Conservation (phyloP, 2,113 vertebrate species). For the Phrynosoma blainvillii region DNA sequence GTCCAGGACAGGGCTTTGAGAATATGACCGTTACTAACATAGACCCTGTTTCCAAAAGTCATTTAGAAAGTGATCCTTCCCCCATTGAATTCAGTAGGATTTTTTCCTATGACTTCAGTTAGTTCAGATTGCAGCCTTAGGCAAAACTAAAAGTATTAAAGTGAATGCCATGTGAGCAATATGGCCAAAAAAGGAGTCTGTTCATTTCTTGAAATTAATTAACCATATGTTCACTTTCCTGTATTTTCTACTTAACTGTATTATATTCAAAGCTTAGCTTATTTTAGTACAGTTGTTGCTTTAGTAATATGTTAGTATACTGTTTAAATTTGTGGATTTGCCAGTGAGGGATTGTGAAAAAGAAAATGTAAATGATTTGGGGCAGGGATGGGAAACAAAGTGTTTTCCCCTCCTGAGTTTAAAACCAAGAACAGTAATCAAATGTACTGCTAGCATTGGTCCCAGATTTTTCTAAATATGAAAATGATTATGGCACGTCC, state of each 20-base stretch:
- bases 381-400: too few relatives aligned
- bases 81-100: not conserved
- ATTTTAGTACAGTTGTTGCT: not conserved
- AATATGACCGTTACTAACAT: conserved; percentile 10
- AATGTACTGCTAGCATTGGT: not conserved
- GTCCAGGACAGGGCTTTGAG: not conserved
- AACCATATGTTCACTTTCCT: not conserved
- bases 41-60: not conserved
- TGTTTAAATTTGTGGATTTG: not conserved
- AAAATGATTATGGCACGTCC: not conserved
- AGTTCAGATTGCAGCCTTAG: not conserved
- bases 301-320: not conserved
- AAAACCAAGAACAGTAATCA: not conserved
- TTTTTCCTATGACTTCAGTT: conserved; percentile 18
- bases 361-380: not conserved
- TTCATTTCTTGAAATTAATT: not conserved
- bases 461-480: not conserved
- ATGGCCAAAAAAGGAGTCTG: not conserved
- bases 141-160: not conserved
- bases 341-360: not conserved
- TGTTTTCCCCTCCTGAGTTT: not conserved
- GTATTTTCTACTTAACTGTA: not conserved
- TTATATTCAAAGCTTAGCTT: not conserved
- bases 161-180: conserved; percentile 1
- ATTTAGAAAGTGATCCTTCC: conserved; percentile 11